A percentile compares a stretch with the other conserved stretches of the same genome.
phyloP scores from a whole-genome alignment of 2,113 vertebrate genomes.

The Prionailurus viverrinus region DNA sequence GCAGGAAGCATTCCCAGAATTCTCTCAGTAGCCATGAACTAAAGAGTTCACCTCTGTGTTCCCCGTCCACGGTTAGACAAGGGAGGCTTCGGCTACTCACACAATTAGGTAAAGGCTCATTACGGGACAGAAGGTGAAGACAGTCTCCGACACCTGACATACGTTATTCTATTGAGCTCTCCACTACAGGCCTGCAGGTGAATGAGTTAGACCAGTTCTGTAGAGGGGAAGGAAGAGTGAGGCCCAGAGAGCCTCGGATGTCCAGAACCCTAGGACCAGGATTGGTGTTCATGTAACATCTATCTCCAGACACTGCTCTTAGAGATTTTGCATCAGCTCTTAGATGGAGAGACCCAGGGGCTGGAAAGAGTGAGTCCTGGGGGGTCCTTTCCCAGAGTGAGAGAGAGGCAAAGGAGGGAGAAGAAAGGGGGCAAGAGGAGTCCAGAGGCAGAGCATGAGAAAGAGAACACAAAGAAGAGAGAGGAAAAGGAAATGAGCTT shows the following conservation, averaged over 20 bases:
- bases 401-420: neutral
- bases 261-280: neutral
- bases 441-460: neutral
- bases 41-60: constrained; percentile 42
- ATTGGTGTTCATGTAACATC: neutral
- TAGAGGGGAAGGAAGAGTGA: neutral
- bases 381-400: neutral
- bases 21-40: constrained; percentile 54
- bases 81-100: constrained; percentile 51
- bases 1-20: constrained; percentile 60
- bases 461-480: neutral
- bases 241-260: neutral
- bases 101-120: constrained; percentile 63
- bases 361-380: neutral
- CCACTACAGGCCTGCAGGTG: neutral
- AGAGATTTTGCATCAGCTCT: neutral
- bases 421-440: neutral
- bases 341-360: neutral
- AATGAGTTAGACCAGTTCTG: neutral
- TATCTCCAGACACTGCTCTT: neutral
- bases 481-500: neutral
- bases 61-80: constrained; percentile 60
- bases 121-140: constrained; percentile 14
- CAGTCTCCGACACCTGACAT: neutral
- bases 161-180: neutral